Evolutionary conservation across 1,140 invertebrate genomes (phyloP).

Genomic region (Tyrophagus putrescentiae): DNA sequence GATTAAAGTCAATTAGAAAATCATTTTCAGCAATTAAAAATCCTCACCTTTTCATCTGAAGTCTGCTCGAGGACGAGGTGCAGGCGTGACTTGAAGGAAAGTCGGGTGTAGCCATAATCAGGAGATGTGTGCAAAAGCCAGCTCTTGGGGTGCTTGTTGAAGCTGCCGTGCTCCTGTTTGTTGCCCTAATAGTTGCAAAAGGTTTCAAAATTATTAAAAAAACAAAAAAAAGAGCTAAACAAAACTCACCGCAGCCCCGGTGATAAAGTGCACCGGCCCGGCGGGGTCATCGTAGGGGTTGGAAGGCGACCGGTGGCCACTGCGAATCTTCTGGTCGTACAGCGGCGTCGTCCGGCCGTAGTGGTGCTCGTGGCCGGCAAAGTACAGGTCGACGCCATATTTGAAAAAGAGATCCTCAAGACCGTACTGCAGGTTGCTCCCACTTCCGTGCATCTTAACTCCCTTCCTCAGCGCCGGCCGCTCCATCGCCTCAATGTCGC

Average conservation of each 20-base stretch:
- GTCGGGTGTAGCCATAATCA: no score
- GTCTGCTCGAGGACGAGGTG: no score
- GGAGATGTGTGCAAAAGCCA: no score
- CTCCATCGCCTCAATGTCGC: conserved; percentile 5
- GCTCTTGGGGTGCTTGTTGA: no score
- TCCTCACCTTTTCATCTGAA: no score
- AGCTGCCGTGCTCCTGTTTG: no score
- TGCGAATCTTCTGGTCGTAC: conserved; percentile 61
- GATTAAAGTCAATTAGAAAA: no score
- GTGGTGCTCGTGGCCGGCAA: conserved; percentile 93
- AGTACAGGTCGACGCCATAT: conserved; percentile 74
- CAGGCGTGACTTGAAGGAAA: no score
- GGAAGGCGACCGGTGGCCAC: conserved; percentile 46
- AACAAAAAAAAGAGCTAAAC: not conserved
- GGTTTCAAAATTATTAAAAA: no score
- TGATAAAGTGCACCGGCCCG: conserved; percentile 78
- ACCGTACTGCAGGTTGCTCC: conserved; percentile 31
- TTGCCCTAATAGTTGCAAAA: no score
- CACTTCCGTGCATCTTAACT: conserved; percentile 21
- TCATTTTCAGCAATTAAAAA: no score
- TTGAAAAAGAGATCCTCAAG: conserved; percentile 60
- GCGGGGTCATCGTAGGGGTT: conserved; percentile 67
- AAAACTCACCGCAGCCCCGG: conserved; percentile 40
- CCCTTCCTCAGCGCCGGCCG: not conserved
- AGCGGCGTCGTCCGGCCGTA: conserved; percentile 87